Conservation (phyloP, 2,113 vertebrate species). For the Accipiter cooperii region DNA sequence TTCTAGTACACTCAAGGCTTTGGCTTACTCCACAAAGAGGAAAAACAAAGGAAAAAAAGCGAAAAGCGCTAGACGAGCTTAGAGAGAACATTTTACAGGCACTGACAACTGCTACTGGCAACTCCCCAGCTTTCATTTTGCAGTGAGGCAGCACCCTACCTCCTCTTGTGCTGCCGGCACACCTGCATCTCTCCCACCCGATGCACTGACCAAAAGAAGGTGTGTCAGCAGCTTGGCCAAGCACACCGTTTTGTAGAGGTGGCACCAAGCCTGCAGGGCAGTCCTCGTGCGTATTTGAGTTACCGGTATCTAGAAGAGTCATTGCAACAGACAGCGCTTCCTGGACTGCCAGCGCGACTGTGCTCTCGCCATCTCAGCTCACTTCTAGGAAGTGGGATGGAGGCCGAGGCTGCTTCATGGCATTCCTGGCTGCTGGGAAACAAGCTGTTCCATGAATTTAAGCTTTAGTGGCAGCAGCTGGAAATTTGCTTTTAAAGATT, state of each 20-base stretch:
- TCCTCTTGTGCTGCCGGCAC: not conserved
- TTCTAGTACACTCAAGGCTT: not conserved
- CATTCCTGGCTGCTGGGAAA: not conserved
- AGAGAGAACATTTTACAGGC: not conserved
- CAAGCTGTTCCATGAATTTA: not conserved
- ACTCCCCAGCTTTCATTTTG: not conserved
- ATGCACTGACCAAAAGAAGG: not conserved
- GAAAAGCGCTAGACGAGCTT: not conserved
- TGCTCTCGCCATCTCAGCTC: not conserved
- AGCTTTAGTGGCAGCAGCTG: not conserved
- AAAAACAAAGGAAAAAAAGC: not conserved
- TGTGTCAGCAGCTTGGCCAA: not conserved
- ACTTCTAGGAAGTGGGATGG: not conserved
- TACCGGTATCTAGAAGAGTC: not conserved
- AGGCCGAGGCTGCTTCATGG: not conserved
- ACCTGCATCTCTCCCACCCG: not conserved
- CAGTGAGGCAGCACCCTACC: not conserved
- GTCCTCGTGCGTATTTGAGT: not conserved
- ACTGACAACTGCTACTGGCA: not conserved
- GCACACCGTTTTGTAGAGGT: not conserved
- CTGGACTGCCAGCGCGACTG: not conserved
- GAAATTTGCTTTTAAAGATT: not conserved
- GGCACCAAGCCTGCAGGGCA: accelerated
- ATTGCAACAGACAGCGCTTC: constrained; percentile 5
- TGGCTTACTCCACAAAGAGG: not conserved